phyloP scores from a whole-genome alignment of 2,888 invertebrate species.

The Amphipyra tragopoginis region DNA sequence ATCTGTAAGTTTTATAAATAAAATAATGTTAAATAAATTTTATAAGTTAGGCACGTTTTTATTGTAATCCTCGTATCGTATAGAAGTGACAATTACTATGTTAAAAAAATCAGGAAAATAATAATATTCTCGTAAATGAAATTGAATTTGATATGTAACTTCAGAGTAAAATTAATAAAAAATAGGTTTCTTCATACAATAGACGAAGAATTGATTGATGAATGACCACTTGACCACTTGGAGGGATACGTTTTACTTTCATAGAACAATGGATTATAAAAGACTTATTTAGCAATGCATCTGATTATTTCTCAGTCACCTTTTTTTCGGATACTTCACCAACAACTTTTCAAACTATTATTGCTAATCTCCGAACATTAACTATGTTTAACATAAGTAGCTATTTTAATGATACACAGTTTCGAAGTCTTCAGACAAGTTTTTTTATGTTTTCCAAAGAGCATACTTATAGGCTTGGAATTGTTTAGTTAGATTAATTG shows the following conservation, averaged over 20 bases:
- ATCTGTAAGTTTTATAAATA: constrained; percentile 44
- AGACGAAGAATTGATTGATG: neutral
- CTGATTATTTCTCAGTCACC: too few relatives aligned
- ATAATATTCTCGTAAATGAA: too few relatives aligned
- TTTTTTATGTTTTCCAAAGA: too few relatives aligned
- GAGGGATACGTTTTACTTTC: too few relatives aligned
- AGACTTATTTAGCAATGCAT: too few relatives aligned
- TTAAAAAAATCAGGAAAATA: too few relatives aligned
- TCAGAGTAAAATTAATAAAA: too few relatives aligned
- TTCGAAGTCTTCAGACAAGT: constrained; percentile 38
- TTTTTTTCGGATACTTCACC: neutral
- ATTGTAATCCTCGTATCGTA: constrained; percentile 16
- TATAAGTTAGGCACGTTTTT: constrained; percentile 34
- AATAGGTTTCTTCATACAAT: neutral
- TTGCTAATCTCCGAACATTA: constrained; percentile 1
- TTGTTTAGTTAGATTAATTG: too few relatives aligned
- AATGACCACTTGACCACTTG: too few relatives aligned
- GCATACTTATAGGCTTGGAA: too few relatives aligned
- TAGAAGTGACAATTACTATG: neutral
- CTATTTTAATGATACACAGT: constrained; percentile 36
- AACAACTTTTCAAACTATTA: neutral
- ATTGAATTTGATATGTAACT: too few relatives aligned
- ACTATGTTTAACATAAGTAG: constrained; percentile 35
- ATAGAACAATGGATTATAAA: too few relatives aligned
- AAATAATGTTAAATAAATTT: constrained; percentile 32